Percentiles rank a stretch among this genome's conserved stretches.
These are phyloP conservation scores for Pteronura brasiliensis DNA, from an alignment of 2,113 vertebrate species.

Conservation along the genomic window DNA sequence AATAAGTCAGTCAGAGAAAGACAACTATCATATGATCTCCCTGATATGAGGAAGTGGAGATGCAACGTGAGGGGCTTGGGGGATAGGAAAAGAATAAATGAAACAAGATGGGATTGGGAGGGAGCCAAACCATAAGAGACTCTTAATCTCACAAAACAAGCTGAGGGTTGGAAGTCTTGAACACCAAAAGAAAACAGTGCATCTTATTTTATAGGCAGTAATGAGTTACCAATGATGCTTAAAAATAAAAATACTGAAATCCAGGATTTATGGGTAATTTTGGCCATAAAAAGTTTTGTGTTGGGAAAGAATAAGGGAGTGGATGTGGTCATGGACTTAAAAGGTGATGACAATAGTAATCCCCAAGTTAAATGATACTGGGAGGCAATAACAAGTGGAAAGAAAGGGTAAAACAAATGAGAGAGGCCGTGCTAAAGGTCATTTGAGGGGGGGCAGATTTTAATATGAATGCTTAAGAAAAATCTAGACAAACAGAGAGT, in stretches of 20 bases:
- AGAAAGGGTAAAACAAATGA: background rate
- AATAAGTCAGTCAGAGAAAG: too few relatives aligned
- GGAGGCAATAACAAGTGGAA: background rate
- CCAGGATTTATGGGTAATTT: background rate
- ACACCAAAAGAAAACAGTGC: background rate
- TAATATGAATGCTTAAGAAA: background rate
- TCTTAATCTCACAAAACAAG: too few relatives aligned
- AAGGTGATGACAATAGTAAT: background rate
- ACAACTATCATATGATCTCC: too few relatives aligned
- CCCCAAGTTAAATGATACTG: background rate
- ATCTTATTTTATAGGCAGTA: background rate
- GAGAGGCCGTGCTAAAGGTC: accelerated
- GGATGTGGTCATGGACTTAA: background rate
- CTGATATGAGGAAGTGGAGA: too few relatives aligned
- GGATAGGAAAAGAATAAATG: too few relatives aligned
- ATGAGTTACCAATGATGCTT: background rate
- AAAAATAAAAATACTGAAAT: slow-evolving; percentile 37
- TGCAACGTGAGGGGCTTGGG: too few relatives aligned
- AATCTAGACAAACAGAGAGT: background rate
- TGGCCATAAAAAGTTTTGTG: background rate
- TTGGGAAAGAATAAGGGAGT: background rate
- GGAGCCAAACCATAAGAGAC: too few relatives aligned
- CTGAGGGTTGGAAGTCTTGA: background rate
- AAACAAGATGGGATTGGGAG: too few relatives aligned
- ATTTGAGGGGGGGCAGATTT: background rate